These are phyloP conservation scores for Lingula anatina DNA, from an alignment of 2,888 invertebrate genomes.

Conservation along the genomic window DNA sequence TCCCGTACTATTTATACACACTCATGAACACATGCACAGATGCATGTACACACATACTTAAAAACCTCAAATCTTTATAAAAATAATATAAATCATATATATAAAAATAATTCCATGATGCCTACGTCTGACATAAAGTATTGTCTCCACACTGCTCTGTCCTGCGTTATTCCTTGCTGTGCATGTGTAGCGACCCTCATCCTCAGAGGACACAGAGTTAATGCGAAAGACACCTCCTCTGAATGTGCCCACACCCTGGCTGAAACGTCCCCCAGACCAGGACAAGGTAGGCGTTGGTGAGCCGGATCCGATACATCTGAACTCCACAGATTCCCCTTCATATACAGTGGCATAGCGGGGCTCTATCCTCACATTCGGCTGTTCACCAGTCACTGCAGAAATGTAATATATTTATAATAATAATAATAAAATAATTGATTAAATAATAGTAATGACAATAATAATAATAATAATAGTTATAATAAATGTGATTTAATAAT, in stretches of 20 bases:
- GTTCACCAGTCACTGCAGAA: conserved; percentile 18
- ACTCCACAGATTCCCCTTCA: conserved; percentile 70
- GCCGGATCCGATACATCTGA: conserved; percentile 70
- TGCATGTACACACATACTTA: no score
- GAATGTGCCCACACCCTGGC: conserved; percentile 53
- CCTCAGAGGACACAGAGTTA: conserved; percentile 63
- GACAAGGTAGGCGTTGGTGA: conserved; percentile 68
- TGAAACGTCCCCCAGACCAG: conserved; percentile 62
- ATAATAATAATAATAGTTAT: no score
- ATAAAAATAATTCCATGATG: conserved; percentile 4
- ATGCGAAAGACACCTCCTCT: conserved; percentile 66
- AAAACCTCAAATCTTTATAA: no score
- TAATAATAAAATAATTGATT: no score
- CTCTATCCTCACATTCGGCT: conserved; percentile 33
- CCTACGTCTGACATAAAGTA: conserved; percentile 61
- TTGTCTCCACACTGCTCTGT: conserved; percentile 60
- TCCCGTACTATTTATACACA: no score
- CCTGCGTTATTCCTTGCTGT: conserved; percentile 71
- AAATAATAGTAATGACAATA: no score
- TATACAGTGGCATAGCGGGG: conserved; percentile 59
- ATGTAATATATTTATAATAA: no score
- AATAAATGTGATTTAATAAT: no score
- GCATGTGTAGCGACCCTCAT: conserved; percentile 81
- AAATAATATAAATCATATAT: not conserved
- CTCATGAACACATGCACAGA: no score